Conservation (phyloP, 1,140 invertebrate species). For the Caenorhabditis inopinata region DNA sequence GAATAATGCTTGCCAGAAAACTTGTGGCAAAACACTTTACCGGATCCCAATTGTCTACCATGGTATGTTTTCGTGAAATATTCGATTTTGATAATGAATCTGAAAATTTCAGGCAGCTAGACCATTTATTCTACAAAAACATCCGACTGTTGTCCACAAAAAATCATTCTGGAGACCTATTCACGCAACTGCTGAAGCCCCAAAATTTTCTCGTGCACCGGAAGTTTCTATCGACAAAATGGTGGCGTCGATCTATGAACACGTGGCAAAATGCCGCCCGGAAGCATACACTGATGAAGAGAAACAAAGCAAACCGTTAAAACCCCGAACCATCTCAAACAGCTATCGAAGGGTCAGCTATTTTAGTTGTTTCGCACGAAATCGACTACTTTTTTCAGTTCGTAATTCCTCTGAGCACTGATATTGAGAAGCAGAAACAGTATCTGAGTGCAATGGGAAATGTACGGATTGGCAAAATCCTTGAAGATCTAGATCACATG, state of each 20-base stretch:
- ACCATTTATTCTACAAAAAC: not conserved
- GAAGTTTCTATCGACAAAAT: not conserved
- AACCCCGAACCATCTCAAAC: constrained; percentile 67
- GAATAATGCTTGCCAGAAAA: too few relatives aligned
- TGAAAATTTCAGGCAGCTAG: not conserved
- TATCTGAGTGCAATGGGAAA: constrained; percentile 74
- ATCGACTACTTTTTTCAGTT: constrained; percentile 67
- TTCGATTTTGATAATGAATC: too few relatives aligned
- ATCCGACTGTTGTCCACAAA: not conserved
- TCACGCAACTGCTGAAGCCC: not conserved
- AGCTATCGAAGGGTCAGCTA: constrained; percentile 69
- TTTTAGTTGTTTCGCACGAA: not conserved
- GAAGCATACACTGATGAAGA: not conserved
- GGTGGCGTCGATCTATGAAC: not conserved
- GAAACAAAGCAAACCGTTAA: not conserved
- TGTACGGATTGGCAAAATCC: constrained; percentile 74
- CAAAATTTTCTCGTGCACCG: not conserved
- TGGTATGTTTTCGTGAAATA: not conserved
- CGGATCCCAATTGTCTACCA: not conserved
- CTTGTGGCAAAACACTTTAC: not conserved
- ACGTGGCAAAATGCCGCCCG: not conserved
- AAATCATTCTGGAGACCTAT: not conserved
- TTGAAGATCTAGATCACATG: constrained; percentile 80
- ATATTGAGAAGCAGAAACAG: constrained; percentile 72
- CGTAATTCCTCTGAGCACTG: constrained; percentile 73